Conservation (phyloP, 2,113 vertebrate genomes). For the Crotalus horridus region DNA sequence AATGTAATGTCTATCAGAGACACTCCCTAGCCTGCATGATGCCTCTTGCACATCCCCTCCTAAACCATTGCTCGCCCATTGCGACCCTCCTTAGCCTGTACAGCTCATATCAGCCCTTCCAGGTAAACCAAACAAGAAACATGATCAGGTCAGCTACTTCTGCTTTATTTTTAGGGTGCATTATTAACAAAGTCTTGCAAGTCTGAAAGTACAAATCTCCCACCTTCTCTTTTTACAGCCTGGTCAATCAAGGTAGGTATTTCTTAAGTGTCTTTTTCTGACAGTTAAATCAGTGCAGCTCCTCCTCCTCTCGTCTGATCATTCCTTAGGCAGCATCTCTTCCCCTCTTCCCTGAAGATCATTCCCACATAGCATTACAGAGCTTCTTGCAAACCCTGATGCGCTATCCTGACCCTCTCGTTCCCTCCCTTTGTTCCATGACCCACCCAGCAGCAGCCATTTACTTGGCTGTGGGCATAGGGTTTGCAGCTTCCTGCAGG, state of each 20-base stretch:
- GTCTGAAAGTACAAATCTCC: not conserved
- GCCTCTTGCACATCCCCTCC: not conserved
- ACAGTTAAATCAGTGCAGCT: not conserved
- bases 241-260: not conserved
- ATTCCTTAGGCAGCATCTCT: not conserved
- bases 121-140: not conserved
- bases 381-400: not conserved
- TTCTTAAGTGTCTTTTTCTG: not conserved
- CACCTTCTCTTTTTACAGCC: not conserved
- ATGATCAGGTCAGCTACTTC: not conserved
- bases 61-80: too few relatives aligned
- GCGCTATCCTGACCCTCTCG: not conserved
- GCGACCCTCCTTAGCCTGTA: not conserved
- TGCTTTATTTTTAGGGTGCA: not conserved
- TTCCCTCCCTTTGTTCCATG: not conserved
- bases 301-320: not conserved
- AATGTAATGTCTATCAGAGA: not conserved
- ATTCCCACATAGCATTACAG: not conserved
- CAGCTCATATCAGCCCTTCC: not conserved
- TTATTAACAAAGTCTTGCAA: not conserved
- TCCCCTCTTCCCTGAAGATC: not conserved
- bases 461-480: not conserved
- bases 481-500: not conserved
- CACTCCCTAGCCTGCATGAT: not conserved
- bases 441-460: not conserved